A percentile compares a stretch with the other conserved stretches of the same genome.
These are phyloP conservation scores for Aspidiotus destructor DNA, from an alignment of 2,888 invertebrate species.

Conservation along the genomic window DNA sequence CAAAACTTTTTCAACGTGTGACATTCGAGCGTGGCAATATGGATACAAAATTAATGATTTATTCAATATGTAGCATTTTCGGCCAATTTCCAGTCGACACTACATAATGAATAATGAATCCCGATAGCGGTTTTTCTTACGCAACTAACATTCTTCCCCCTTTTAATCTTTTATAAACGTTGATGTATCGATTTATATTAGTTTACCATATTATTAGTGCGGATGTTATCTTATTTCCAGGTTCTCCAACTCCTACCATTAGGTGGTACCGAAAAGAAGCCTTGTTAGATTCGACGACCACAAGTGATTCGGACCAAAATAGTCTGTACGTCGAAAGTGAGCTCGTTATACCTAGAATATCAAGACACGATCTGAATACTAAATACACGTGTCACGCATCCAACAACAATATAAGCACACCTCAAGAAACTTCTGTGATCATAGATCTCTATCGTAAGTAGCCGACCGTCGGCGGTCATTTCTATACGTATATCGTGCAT, in stretches of 20 bases:
- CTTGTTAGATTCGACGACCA: slow-evolving; percentile 53
- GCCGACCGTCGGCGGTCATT: neutral
- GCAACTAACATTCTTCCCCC: too few relatives aligned
- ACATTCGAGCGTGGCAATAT: too few relatives aligned
- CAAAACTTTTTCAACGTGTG: too few relatives aligned
- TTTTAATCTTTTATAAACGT: too few relatives aligned
- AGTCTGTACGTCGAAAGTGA: slow-evolving; percentile 43
- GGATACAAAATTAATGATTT: too few relatives aligned
- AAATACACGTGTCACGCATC: slow-evolving; percentile 63
- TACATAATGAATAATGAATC: too few relatives aligned
- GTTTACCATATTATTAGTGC: too few relatives aligned
- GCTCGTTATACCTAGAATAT: slow-evolving; percentile 46
- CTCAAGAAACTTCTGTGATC: slow-evolving; percentile 55
- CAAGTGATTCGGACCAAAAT: slow-evolving; percentile 43
- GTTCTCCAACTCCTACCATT: slow-evolving; percentile 61
- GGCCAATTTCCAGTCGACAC: too few relatives aligned
- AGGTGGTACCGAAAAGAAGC: slow-evolving; percentile 66
- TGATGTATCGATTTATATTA: too few relatives aligned
- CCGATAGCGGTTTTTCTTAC: too few relatives aligned
- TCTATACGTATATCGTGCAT: too few relatives aligned
- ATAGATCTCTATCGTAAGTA: slow-evolving; percentile 57
- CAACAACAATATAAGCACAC: slow-evolving; percentile 59
- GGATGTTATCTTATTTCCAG: slow-evolving; percentile 42
- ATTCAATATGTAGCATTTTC: too few relatives aligned
- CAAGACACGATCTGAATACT: slow-evolving; percentile 57